Evolutionary conservation across 2,888 invertebrate species (phyloP).

Genomic region (Drepana falcataria): DNA sequence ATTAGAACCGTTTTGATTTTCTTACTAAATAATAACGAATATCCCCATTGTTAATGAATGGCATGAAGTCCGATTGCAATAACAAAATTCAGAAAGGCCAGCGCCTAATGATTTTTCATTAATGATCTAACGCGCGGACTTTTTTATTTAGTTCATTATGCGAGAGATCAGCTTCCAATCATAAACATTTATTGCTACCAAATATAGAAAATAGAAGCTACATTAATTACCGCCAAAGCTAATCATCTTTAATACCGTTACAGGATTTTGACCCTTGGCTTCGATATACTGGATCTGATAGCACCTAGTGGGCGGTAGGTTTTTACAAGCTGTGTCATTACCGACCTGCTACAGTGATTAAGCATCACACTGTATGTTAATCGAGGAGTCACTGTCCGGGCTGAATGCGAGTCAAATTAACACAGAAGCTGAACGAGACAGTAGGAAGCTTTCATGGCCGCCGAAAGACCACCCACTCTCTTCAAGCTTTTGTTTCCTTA

Average conservation of each 20-base stretch:
- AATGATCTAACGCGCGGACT: no score
- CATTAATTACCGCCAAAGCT: not conserved
- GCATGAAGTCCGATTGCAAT: no score
- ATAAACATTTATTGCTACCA: not conserved
- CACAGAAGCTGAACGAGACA: not conserved
- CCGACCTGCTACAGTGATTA: not conserved
- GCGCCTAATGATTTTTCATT: no score
- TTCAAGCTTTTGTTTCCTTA: not conserved
- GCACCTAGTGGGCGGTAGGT: not conserved
- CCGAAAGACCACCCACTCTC: not conserved
- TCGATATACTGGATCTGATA: not conserved
- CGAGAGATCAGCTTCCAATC: not conserved
- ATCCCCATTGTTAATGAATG: no score
- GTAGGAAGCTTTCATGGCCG: not conserved
- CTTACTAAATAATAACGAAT: no score
- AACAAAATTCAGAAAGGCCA: no score
- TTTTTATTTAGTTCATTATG: no score
- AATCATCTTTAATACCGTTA: not conserved
- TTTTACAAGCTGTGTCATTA: not conserved
- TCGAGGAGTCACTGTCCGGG: not conserved
- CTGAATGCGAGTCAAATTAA: not conserved
- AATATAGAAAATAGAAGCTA: not conserved
- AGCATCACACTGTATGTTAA: not conserved
- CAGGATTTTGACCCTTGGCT: not conserved
- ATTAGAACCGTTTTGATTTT: no score